Conservation (phyloP, 2,797 vertebrate genomes). For the Rhincodon typus region DNA sequence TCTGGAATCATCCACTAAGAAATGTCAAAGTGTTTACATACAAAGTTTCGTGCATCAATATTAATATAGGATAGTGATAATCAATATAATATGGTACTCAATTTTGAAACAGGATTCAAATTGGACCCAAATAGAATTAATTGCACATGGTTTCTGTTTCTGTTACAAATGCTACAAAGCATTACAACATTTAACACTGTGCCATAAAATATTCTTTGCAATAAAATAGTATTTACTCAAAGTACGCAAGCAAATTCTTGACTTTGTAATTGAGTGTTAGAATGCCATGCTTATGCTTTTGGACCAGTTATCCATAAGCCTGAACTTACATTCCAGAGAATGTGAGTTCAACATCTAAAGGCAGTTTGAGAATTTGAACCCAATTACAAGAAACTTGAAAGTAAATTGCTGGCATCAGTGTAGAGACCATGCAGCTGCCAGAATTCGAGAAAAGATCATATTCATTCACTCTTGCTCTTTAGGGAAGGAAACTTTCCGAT, state of each 20-base stretch:
- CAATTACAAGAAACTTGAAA: not conserved
- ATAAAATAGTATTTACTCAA: not conserved
- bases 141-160: not conserved
- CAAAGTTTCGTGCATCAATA: not conserved
- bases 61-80: not conserved
- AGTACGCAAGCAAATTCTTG: not conserved
- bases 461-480: not conserved
- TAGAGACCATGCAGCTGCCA: not conserved
- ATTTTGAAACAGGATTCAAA: not conserved
- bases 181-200: not conserved
- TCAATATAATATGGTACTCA: not conserved
- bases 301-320: not conserved
- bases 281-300: not conserved
- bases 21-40: slow-evolving; percentile 6
- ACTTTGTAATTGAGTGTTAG: not conserved
- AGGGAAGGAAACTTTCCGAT: not conserved
- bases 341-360: not conserved
- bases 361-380: not conserved
- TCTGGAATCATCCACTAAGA: not conserved
- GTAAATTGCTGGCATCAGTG: not conserved
- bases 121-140: not conserved
- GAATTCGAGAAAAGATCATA: not conserved
- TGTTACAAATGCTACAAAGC: not conserved
- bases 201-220: not conserved
- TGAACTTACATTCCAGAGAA: not conserved